Base-by-base conservation (phyloP, 1,140 invertebrate genomes). In the Formica selysi region DNA sequence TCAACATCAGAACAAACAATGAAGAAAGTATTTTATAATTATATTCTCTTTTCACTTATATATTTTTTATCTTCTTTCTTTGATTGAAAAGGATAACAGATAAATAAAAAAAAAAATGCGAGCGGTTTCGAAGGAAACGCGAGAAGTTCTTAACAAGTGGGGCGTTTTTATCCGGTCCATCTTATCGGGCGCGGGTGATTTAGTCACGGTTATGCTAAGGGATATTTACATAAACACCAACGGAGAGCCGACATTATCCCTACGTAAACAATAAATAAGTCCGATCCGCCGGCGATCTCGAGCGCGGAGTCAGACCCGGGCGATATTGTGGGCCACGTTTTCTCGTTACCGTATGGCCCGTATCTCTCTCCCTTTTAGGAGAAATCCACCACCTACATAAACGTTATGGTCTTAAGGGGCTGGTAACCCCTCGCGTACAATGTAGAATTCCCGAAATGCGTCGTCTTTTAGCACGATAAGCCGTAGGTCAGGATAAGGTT, bases 371-470 rank as follows among this genome's bases (percentile, higher is more conserved):
- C 65, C 85, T 68, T 86, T 87, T 59, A 54, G 54, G 61, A 74
- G 38, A 78, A 48, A 70, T 29, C 74, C 48, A 54, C 38, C 85
- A 84, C 80, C 76, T 90, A 90, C 89, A 88, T 86, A 86, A 90
- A 90, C 83, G 86, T 90, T 90, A 90, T 88, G 86, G 86, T 88
- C 86, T 90, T 90, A 68, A 90, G 89, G 86, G 89, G 73, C 71
- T 90, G 83, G 13, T 65, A 68, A 70, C 80, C 88, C 85, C 80
- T 65, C 59, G 38, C 29, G 29, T n/a, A 54, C 68, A 44, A 74
- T 71, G 62, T 85, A 73, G 71, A 90, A 90, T 89, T 87, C 76
- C 89, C 61, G 76, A 90, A 87, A 88, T 86, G 89, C 86, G 76
- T 61, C 78, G 89, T 86, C 83, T 80, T 90, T 90, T 87, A 88